Evolutionary conservation across 2,113 vertebrate species (phyloP).

Genomic region (Zosterops hypoxanthus): DNA sequence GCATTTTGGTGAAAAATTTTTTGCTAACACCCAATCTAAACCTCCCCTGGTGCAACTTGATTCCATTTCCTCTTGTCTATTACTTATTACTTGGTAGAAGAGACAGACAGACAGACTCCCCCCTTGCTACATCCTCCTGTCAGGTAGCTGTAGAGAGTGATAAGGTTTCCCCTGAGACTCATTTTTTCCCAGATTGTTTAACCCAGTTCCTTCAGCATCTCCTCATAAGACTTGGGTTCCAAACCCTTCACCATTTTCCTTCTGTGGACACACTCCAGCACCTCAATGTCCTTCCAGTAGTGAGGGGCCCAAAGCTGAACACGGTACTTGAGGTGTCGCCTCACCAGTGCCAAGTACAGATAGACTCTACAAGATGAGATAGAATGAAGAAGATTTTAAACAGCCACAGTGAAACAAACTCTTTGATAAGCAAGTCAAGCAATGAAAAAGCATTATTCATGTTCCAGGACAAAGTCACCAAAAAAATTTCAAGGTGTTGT

Average conservation of each 20-base stretch:
- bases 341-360: background rate
- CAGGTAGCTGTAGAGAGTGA: rapidly evolving
- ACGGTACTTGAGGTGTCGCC: rapidly evolving
- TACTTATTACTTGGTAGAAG: background rate
- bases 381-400: background rate
- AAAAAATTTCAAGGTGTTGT: background rate
- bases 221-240: background rate
- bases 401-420: background rate
- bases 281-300: background rate
- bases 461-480: background rate
- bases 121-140: rapidly evolving
- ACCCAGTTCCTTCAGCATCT: background rate
- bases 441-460: background rate
- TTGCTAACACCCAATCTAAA: background rate
- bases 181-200: background rate
- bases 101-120: background rate
- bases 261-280: background rate
- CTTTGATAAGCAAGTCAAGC: background rate
- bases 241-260: background rate
- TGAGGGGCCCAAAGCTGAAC: background rate
- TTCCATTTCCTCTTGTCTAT: background rate
- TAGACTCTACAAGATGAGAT: background rate
- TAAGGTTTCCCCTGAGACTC: background rate
- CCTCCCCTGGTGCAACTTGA: background rate
- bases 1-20: background rate